Base-by-base conservation (phyloP, 1,140 invertebrate species). In the Cydia fagiglandana region DNA sequence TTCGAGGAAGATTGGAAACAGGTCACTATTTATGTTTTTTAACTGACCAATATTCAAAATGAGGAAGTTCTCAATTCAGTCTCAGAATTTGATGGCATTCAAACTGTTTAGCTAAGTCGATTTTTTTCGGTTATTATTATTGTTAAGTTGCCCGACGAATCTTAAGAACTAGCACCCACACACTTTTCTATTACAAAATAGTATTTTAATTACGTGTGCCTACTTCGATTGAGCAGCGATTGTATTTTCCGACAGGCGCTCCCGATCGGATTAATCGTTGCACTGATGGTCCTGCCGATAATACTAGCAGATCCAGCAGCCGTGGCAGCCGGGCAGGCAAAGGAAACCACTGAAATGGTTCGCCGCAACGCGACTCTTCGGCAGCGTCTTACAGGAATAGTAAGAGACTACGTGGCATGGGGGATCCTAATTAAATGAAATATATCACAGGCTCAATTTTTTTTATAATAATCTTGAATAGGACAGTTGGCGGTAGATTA, bases 1-100 rank as follows among this genome's bases (percentile, higher is more conserved):
- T 61, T 61, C 17, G 53, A 61, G 17, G 53, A 20, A 61, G 53
- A 61, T 17, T 61, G 53, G 53, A 61, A 61, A 9, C 53, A 61
- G 53, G 53, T 61, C 13, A 61, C 53, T 20, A 61, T 61, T 61
- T 15, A 12, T 47, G 10, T 47, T 47, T 1, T 47, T 47, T 47
- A 12, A 47, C 45, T 2, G 10, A 47, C 4, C 45, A 13, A 47
- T 34, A 34, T 34, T 34, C 34, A 34, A 34, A 34, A 34, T 34
- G 34, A 34, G 34, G 34, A 34, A 34, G 34, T 34, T 34, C 34
- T 6, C 5, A 34, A 34, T 34, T 34, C 34, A 5, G 34, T 6
- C 34, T 34, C 34, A 34, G 34, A 34, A 34, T 34, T 34, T 6
- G 4, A 30, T 30, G 30, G 30, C 34, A 34, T 34, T 34, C 4